phyloP scores from a whole-genome alignment of 2,888 invertebrate genomes.

The Metopia argyrocephala region DNA sequence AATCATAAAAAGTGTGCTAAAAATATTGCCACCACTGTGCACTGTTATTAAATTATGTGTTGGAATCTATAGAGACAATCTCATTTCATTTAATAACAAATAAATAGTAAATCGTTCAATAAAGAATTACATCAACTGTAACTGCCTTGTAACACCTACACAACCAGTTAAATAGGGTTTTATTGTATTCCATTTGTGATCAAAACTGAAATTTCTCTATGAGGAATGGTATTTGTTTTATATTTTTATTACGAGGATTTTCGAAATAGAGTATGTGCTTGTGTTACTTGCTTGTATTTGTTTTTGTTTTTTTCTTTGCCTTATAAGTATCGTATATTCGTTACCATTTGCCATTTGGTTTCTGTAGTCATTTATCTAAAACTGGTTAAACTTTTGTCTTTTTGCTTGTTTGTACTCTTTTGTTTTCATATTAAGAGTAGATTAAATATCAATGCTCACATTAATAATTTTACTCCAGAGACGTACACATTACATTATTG shows the following conservation, averaged over 20 bases:
- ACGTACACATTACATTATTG: slow-evolving; percentile 31
- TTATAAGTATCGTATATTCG: background rate
- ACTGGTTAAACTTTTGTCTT: background rate
- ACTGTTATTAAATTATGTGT: no score
- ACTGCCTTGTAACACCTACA: background rate
- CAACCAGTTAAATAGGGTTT: background rate
- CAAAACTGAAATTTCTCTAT: slow-evolving; percentile 27
- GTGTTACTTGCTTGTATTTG: background rate
- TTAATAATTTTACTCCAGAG: slow-evolving; percentile 48
- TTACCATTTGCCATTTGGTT: background rate
- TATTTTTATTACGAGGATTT: no score
- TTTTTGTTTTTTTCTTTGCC: background rate
- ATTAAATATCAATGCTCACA: slow-evolving; percentile 47
- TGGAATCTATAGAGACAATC: no score
- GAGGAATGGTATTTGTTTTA: no score
- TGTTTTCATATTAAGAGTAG: slow-evolving; percentile 20
- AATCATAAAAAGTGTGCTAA: no score
- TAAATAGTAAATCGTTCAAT: no score
- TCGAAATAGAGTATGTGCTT: background rate
- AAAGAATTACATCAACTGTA: no score
- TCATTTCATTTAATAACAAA: no score
- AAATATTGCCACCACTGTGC: no score
- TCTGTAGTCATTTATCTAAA: background rate
- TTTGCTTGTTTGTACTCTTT: background rate
- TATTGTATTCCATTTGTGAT: background rate